phyloP scores from a whole-genome alignment of 2,797 vertebrate species.

The Hippocampus kuda region DNA sequence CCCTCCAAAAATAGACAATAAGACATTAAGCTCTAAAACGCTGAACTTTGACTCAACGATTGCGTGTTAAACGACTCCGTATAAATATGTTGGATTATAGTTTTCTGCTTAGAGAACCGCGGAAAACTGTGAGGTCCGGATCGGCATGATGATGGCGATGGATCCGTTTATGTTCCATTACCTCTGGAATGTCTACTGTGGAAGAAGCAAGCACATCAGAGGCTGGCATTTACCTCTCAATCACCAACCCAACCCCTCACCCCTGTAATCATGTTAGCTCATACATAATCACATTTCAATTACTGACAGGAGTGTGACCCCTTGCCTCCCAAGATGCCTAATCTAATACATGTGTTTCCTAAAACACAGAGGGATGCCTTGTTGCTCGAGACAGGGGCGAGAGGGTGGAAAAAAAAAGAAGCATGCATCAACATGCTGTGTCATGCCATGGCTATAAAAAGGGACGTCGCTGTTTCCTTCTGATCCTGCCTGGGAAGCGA shows the following conservation, averaged over 20 bases:
- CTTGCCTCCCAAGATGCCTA: conserved; percentile 59
- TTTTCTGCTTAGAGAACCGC: background rate
- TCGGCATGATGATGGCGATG: conserved; percentile 24
- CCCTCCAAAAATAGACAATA: background rate
- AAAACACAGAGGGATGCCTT: conserved; percentile 58
- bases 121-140: background rate
- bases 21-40: background rate
- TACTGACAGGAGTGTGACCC: conserved; percentile 71
- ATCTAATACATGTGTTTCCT: conserved; percentile 71
- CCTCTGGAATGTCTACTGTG: conserved; percentile 59
- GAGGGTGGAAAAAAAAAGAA: conserved; percentile 8
- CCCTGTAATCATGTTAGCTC: conserved; percentile 69
- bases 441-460: conserved; percentile 69
- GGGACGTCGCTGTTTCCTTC: conserved; percentile 50
- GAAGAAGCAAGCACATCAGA: conserved; percentile 60
- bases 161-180: conserved; percentile 62
- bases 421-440: conserved; percentile 51
- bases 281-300: conserved; percentile 70
- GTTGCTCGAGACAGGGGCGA: conserved; percentile 35
- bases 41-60: background rate
- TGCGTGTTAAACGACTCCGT: background rate
- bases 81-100: conserved; percentile 3
- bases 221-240: conserved; percentile 64
- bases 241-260: conserved; percentile 39
- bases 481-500: conserved; percentile 47